Base-by-base conservation (phyloP, 2,113 vertebrate species). In the Casuarius casuarius region DNA sequence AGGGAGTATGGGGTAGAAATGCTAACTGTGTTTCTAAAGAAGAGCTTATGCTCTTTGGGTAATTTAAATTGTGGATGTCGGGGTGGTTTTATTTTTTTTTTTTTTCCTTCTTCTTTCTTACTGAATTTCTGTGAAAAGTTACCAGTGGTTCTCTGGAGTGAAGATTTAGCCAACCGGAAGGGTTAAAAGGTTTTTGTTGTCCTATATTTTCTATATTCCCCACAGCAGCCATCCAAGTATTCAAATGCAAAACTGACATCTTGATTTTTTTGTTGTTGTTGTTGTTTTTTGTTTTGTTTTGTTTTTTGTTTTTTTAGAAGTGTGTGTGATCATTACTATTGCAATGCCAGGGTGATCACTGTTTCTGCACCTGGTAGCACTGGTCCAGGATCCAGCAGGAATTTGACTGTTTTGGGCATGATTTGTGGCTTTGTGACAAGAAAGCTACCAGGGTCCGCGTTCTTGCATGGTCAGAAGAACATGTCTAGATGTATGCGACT, bases 391-490 rank as follows among this genome's bases (percentile, higher is more conserved):
- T 42, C 14, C 76, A 20, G 51, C 1, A 58, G 56, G 48, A 61
- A n/a, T 75, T 65, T 48, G 25, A 31, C 33, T 81, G 13, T 7
- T 87, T 35, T 0, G 5, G 59, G 7, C 18, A 7, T 5, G 33
- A 46, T 29, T 5, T 35, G 15, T 51, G 29, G 13, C 56, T 87
- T 84, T 52, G 22, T 31, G 75, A 29, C 29, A n/a, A 48, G 25
- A 28, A 40, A 44, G 4, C 42, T 91, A 73, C 14, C 49, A 29
- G 26, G 31, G 7, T 40, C 26, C 66, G 33, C 23, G 25, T 5
- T 49, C 52, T 51, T 26, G 9, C 28, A 21, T 5, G 0, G 0
- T 33, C 21, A 38, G 38, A 76, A 62, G 46, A 89, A 26, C 2
- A 2, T 1, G 3, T n/a, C 28, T 13, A 33, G 46, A 75, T 79